Evolutionary conservation across 1,140 invertebrate genomes (phyloP).

Genomic region (Coenobita brevimanus): DNA sequence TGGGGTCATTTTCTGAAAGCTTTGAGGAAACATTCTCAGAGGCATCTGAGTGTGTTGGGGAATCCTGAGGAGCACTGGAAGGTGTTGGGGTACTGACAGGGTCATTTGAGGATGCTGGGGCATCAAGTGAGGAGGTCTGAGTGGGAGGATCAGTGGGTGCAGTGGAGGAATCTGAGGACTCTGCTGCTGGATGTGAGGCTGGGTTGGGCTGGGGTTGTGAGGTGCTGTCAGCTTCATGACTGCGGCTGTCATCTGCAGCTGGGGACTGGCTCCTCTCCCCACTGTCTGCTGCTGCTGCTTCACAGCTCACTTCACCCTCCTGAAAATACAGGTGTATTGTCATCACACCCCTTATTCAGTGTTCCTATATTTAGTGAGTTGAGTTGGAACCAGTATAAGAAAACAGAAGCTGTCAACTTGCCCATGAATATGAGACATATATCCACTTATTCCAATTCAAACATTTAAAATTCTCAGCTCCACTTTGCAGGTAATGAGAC

Average conservation of each 20-base stretch:
- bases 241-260: neutral
- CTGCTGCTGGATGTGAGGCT: neutral
- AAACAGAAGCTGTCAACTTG: no score
- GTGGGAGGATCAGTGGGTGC: neutral
- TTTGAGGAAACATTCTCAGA: no score
- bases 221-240: constrained; percentile 54
- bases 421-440: no score
- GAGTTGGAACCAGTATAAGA: no score
- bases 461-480: no score
- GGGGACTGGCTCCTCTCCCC: neutral
- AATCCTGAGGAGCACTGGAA: no score
- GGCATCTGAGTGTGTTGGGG: no score
- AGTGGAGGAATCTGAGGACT: neutral
- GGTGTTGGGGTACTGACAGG: neutral
- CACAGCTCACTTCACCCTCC: constrained; percentile 33
- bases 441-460: no score
- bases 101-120: neutral
- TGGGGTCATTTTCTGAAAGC: neutral
- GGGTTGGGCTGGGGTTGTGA: constrained; percentile 20
- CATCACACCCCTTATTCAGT: neutral
- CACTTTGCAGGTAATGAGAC: no score
- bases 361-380: no score
- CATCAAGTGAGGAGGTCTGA: neutral
- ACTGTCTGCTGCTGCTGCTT: constrained; percentile 34
- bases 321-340: neutral